Evolutionary conservation across 92 coral and sea anemone genomes (phyloP), one percentile per base, ranked within the genome.

Genomic region (Muricea muricata): DNA sequence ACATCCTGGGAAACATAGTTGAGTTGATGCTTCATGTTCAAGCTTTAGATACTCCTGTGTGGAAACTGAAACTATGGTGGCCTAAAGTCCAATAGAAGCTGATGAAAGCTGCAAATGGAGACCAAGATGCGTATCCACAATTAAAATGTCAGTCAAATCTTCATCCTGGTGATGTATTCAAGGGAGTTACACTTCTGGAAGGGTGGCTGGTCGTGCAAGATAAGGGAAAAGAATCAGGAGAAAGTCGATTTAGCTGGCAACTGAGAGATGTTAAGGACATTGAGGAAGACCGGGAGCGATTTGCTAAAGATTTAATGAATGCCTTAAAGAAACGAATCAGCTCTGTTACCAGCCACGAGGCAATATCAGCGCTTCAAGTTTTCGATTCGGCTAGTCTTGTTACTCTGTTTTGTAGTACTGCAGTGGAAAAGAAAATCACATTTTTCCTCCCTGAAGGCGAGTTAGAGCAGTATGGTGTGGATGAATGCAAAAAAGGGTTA

Each of bases 391-490:
- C 81, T 48, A 77, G 72, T 72, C 81, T 72, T n/a, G 87, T 71
- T 23, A 48, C 54, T 28, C 81, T 83, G 28, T 77, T 48, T 23
- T 83, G 81, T 35, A 81, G 81, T 77, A 69, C 66, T 65, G 78
- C 72, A 65, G 39, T 72, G 50, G 87, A 72, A 65, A 32, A 56
- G 73, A 73, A 66, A 50, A 17, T 69, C 25, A 35, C 42, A 13
- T 63, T 63, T 63, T 63, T 26, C 71, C 15, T 63, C 10, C 71
- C 71, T n/a, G 40, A 66, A 4, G 79, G 79, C 14, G 86, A 60
- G 65, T 67, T 70, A 54, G 87, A 83, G 32, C 65, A 75, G 68
- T 83, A 48, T 72, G 87, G 87, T 68, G 72, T 83, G 65, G 65
- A 55, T 47, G 87, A 75, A 18, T 83, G 87, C 23, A n/a, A n/a